Evolutionary conservation across 1,140 invertebrate species (phyloP).

Genomic region (Macrosteles quadrilineatus): DNA sequence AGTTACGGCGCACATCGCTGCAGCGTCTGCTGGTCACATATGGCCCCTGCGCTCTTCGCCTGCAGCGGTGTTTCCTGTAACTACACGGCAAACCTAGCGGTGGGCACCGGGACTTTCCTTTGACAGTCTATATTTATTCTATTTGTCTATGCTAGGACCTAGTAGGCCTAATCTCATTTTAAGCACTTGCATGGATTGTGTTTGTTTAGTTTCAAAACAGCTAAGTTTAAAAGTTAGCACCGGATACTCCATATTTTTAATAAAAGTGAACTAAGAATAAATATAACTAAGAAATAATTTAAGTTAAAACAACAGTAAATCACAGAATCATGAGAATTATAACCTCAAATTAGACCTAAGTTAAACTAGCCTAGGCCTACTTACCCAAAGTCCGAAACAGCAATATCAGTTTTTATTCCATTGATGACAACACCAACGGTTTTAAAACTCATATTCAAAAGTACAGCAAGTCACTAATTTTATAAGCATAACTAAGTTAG

Average conservation of each 20-base stretch:
- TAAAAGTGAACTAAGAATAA: not conserved
- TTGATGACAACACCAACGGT: conserved; percentile 33
- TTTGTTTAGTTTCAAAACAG: not conserved
- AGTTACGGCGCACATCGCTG: too few relatives aligned
- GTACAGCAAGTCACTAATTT: too few relatives aligned
- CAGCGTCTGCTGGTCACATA: too few relatives aligned
- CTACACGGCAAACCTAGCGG: too few relatives aligned
- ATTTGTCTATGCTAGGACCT: too few relatives aligned
- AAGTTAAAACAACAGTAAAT: not conserved
- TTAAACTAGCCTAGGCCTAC: not conserved
- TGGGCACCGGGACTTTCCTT: too few relatives aligned
- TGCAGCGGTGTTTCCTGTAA: too few relatives aligned
- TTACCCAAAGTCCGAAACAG: conserved; percentile 34
- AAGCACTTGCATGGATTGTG: too few relatives aligned
- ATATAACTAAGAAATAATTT: not conserved
- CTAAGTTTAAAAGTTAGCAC: not conserved
- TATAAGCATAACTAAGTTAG: too few relatives aligned
- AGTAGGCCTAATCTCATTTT: too few relatives aligned
- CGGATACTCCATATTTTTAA: not conserved
- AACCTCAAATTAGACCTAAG: not conserved
- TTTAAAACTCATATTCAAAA: conserved; percentile 36
- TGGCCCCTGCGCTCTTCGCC: too few relatives aligned
- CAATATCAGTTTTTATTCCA: conserved; percentile 39
- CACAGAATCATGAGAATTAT: not conserved
- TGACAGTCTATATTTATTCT: too few relatives aligned